A percentile compares a stretch with the other conserved stretches of the same genome.
These are phyloP conservation scores for Phaethon lepturus DNA, from an alignment of 2,113 vertebrate species.

Conservation along the genomic window DNA sequence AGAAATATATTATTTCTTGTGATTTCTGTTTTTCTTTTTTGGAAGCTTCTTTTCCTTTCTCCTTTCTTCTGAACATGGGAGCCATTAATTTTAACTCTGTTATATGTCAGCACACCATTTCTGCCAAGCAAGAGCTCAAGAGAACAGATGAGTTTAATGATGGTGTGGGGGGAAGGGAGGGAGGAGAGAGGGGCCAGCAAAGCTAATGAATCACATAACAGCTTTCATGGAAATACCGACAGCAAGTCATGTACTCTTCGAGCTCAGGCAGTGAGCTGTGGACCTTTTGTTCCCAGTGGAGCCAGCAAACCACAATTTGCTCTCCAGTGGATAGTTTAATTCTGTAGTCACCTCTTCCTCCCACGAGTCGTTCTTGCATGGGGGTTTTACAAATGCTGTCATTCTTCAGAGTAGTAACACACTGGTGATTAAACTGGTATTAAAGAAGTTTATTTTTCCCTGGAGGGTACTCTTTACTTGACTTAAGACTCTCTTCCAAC, in stretches of 20 bases:
- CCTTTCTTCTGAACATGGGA: background rate
- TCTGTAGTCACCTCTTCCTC: slow-evolving; percentile 64
- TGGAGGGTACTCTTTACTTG: slow-evolving; percentile 1
- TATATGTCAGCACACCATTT: slow-evolving; percentile 22
- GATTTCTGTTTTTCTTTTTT: background rate
- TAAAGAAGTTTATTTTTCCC: slow-evolving; percentile 38
- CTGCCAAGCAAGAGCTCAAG: slow-evolving; percentile 51
- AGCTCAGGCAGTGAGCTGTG: background rate
- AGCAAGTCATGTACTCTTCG: slow-evolving; percentile 43
- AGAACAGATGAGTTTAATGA: slow-evolving; percentile 66
- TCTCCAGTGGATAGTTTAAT: slow-evolving; percentile 56
- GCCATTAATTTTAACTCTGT: slow-evolving; percentile 4
- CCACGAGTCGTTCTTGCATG: background rate
- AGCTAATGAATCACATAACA: slow-evolving; percentile 58
- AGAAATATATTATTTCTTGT: background rate
- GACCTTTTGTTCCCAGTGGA: slow-evolving; percentile 56
- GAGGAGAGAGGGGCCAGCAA: slow-evolving; percentile 33
- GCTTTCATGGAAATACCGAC: slow-evolving; percentile 61
- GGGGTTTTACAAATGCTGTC: slow-evolving; percentile 26
- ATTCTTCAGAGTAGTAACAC: slow-evolving; percentile 27
- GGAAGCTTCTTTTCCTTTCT: background rate
- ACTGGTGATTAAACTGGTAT: slow-evolving; percentile 23
- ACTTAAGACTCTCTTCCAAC: slow-evolving; percentile 23
- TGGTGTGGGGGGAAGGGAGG: slow-evolving; percentile 50
- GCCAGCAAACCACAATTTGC: slow-evolving; percentile 48